phyloP scores from a whole-genome alignment of 2,797 vertebrate genomes.

The Ceryle rudis region DNA sequence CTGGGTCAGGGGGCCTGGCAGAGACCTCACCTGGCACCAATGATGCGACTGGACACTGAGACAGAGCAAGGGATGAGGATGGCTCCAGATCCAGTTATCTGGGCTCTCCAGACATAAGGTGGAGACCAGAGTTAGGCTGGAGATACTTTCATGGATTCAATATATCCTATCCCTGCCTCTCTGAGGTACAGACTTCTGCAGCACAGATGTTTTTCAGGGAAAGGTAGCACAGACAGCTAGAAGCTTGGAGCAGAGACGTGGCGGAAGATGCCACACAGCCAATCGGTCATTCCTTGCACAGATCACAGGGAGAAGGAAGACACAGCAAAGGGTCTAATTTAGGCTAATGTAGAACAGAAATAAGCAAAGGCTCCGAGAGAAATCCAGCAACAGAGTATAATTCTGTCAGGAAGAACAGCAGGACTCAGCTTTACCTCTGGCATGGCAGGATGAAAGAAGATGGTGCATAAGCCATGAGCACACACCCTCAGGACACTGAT shows the following conservation, averaged over 20 bases:
- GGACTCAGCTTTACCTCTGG: background rate
- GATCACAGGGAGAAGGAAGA: background rate
- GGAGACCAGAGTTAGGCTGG: background rate
- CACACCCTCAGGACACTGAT: rapidly evolving
- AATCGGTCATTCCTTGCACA: background rate
- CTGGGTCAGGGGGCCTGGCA: background rate
- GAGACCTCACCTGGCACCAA: background rate
- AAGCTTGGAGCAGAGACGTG: background rate
- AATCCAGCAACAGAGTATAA: rapidly evolving
- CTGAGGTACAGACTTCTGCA: background rate
- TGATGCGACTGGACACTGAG: background rate
- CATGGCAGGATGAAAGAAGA: background rate
- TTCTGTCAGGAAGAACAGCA: background rate
- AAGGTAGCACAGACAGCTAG: background rate
- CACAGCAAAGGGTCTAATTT: background rate
- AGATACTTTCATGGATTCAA: background rate
- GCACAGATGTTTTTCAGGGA: background rate
- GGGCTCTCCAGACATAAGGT: background rate
- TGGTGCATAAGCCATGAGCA: background rate
- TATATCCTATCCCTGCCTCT: background rate
- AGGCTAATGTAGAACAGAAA: background rate
- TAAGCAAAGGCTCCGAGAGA: background rate
- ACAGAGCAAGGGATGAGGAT: background rate
- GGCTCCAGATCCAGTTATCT: background rate
- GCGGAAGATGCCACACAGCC: background rate